Base-by-base conservation (phyloP, 1,140 invertebrate genomes). In the Popillia japonica region DNA sequence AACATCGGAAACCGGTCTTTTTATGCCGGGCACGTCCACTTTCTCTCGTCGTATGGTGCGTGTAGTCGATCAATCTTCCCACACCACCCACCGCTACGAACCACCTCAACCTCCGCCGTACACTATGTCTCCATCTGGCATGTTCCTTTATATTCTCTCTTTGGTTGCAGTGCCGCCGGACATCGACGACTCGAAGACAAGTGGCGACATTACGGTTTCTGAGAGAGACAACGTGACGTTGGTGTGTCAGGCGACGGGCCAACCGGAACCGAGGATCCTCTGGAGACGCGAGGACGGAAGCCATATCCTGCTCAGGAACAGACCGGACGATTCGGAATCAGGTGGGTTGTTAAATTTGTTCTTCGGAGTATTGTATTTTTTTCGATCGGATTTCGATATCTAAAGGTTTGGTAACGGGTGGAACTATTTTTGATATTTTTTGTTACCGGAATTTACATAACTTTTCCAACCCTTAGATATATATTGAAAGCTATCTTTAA, bases 211-310 rank as follows among this genome's bases (percentile, higher is more conserved):
- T 23, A 89, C 90, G 84, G 89, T 90, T 23, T 83, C 88, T 76
- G 93, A 94, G 85, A 92, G 92, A 44, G 90, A 92, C 55, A 93
- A 93, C 84, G 91, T 91, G 6, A 93, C 91, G 3, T 86, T 94
- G 74, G 85, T 88, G 42, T 94, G 93, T 84, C 89, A 88, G 76
- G 92, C 92, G 3, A 89, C 88, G 17, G 92, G 92, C 9, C 88
- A 91, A 79, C 90, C 90, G 22, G 79, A 84, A 55, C 91, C 90
- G 0, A 86, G 87, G 75, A 88, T 92, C 72, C 81, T 87, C 64
- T 92, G 90, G 90, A 85, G 88, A 77, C 85, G 87, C 17, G 90
- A 91, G 79, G 88, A 88, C 77, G 85, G 86, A 1, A 84, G 85
- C 44, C 87, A 86, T 76, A 85, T 90, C 40, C 76, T 85, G 6